phyloP scores from a whole-genome alignment of 2,888 invertebrate species.

The Anthrax anthrax region DNA sequence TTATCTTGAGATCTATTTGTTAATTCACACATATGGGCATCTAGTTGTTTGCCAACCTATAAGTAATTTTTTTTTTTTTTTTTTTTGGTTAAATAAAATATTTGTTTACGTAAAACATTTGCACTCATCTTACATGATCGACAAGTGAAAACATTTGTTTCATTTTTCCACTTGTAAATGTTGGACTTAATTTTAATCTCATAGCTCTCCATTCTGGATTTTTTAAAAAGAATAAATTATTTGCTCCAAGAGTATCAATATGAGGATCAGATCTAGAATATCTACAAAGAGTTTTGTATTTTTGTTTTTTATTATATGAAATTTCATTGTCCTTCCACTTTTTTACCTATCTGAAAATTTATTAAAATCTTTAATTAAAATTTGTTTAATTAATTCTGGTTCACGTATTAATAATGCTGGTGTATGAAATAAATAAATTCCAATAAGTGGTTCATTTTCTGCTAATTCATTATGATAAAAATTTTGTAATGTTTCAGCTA shows the following conservation, averaged over 20 bases:
- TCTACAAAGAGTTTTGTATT: too few species aligned
- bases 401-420: conserved; percentile 34
- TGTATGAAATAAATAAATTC: conserved; percentile 34
- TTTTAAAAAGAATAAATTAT: conserved; percentile 13
- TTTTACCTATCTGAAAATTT: conserved; percentile 28
- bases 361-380: conserved; percentile 36
- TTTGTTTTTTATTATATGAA: too few species aligned
- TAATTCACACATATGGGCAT: conserved; percentile 20
- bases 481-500: conserved; percentile 26
- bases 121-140: too few species aligned
- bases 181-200: conserved; percentile 29
- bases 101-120: too few species aligned
- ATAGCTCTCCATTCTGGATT: conserved; percentile 17
- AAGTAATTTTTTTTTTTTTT: background rate
- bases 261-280: conserved; percentile 22
- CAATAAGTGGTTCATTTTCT: conserved; percentile 23
- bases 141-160: conserved; percentile 24
- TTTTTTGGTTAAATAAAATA: too few species aligned
- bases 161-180: conserved; percentile 34
- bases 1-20: conserved; percentile 14
- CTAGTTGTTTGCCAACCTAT: conserved; percentile 24
- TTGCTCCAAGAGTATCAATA: conserved; percentile 28
- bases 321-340: too few species aligned
- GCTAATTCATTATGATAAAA: conserved; percentile 25
- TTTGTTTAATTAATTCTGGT: conserved; percentile 33